Evolutionary conservation across 2,888 invertebrate genomes (phyloP), one percentile per base, ranked within the genome.

Genomic region (Drosophila limbata): DNA sequence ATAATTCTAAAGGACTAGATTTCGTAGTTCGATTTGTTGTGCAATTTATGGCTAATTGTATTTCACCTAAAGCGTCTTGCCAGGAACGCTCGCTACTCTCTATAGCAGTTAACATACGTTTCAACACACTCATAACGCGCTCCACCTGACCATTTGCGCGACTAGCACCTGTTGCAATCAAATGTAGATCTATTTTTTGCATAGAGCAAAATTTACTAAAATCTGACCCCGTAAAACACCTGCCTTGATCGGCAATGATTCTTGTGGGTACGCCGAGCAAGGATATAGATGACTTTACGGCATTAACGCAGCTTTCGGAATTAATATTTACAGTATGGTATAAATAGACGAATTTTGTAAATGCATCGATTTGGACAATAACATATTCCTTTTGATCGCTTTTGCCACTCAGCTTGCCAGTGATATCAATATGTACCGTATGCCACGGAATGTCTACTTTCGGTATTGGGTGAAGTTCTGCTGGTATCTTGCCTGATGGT

Each of bases 111-210:
- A 55, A 33, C 44, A 56, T 45, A 15, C 57, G 28, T 47, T 57
- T 53, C 10, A 53, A 17, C 13, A 53, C 42, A 53, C 53, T 53
- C 42, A 53, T 42, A 53, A 42, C 15, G 44, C 55, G 44, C 31
- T 55, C 31, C 17, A 55, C 40, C 47, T 48, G 40, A 13, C 55
- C 17, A 33, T 56, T 44, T 13, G 40, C 56, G 10, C 42, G 35
- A 44, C 63, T 56, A 17, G 56, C 50, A 1, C 56, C 63, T n/a
- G 56, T 64, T 40, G 25, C 55, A 48, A 63, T 53, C 40, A 63
- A 19, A 47, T 47, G 47, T 44, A 60, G 21, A 35, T 60, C 15
- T 15, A 61, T 52, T 44, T 51, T 50, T 11, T 31, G 31, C 31
- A 31, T 31, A 31, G 31, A 31, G 31, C 31, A 10, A 31, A 31